These are phyloP conservation scores for Drosophila incognita DNA, from an alignment of 2,888 invertebrate genomes.

Conservation along the genomic window DNA sequence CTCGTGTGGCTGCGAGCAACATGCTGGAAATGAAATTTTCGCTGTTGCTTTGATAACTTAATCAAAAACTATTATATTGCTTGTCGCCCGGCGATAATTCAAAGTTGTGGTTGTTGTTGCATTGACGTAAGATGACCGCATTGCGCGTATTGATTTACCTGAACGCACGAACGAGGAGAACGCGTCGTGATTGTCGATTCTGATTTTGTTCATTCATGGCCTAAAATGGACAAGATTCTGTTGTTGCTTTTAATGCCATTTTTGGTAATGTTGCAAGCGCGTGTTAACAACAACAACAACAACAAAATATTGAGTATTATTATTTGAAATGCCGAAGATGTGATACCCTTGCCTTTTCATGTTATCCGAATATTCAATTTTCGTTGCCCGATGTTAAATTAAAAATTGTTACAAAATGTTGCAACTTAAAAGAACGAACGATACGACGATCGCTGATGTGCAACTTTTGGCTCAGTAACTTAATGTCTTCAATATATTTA, in stretches of 20 bases:
- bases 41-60: constrained; percentile 58
- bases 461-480: background rate
- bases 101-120: constrained; percentile 31
- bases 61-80: constrained; percentile 47
- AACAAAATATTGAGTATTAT: background rate
- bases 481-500: background rate
- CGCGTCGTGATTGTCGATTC: background rate
- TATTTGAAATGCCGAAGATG: background rate
- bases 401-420: background rate
- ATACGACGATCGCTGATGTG: background rate
- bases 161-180: constrained; percentile 20
- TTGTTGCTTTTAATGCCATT: constrained; percentile 50
- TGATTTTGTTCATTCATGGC: constrained; percentile 48
- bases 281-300: constrained; percentile 43
- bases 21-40: constrained; percentile 10
- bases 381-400: background rate
- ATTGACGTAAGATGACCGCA: constrained; percentile 60
- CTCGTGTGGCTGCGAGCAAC: background rate
- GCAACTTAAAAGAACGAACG: background rate
- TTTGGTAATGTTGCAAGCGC: constrained; percentile 49
- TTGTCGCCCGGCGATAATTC: constrained; percentile 44
- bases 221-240: constrained; percentile 73
- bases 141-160: constrained; percentile 52
- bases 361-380: background rate
- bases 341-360: constrained; percentile 7